Conservation (phyloP, 2,888 invertebrate species). For the Nycteola revayana region DNA sequence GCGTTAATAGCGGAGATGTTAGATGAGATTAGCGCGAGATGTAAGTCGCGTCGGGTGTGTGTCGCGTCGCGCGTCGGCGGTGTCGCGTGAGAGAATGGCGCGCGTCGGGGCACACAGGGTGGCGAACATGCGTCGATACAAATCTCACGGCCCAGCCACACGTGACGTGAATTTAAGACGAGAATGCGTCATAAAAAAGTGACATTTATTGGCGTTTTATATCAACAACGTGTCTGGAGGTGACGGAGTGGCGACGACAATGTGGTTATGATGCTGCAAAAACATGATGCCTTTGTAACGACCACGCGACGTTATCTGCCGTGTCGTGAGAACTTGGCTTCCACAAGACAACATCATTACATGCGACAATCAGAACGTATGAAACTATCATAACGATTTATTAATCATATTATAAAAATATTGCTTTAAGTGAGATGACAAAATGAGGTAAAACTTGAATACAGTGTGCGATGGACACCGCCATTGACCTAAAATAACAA, state of each 20-base stretch:
- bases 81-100: conserved; percentile 67
- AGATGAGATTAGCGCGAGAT: conserved; percentile 57
- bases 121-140: conserved; percentile 66
- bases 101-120: conserved; percentile 56
- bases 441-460: too few species aligned
- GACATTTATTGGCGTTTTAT: conserved; percentile 81
- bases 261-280: conserved; percentile 73
- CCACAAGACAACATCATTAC: conserved; percentile 53
- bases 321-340: conserved; percentile 61
- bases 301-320: conserved; percentile 50
- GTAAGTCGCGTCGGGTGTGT: conserved; percentile 37
- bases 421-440: too few species aligned
- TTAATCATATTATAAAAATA: too few species aligned
- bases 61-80: conserved; percentile 35
- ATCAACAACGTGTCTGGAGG: conserved; percentile 73
- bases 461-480: conserved; percentile 44
- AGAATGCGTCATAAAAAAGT: conserved; percentile 76
- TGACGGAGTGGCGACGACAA: conserved; percentile 62
- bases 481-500: conserved; percentile 63
- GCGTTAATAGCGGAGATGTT: conserved; percentile 59
- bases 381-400: too few species aligned
- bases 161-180: conserved; percentile 71
- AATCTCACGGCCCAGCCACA: conserved; percentile 68
- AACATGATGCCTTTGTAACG: conserved; percentile 53
- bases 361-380: conserved; percentile 29